Conservation (phyloP, 2,113 vertebrate species). For the Upupa epops region DNA sequence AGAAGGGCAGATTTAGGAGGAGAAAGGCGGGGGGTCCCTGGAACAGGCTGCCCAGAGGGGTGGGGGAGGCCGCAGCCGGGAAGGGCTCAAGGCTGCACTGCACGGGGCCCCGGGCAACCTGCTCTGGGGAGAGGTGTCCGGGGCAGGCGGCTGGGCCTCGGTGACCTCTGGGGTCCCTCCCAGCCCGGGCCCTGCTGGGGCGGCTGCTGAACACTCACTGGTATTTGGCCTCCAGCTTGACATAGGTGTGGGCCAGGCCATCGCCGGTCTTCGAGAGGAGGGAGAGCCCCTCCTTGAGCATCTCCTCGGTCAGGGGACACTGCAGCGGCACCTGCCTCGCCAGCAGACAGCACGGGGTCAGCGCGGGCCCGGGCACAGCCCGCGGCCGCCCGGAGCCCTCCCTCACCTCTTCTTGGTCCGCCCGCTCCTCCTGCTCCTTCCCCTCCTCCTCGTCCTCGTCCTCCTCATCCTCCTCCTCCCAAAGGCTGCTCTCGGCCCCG, state of each 20-base stretch:
- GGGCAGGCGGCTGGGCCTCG: too few species aligned
- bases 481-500: conserved; percentile 3
- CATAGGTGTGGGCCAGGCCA: conserved; percentile 86
- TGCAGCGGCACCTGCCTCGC: conserved; percentile 43
- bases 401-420: conserved; percentile 25
- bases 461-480: background rate
- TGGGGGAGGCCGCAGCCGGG: too few species aligned
- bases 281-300: conserved; percentile 81
- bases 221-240: conserved; percentile 81
- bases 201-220: conserved; percentile 74
- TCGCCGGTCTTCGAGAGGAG: conserved; percentile 83
- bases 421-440: background rate
- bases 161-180: too few species aligned
- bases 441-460: background rate
- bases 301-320: conserved; percentile 75
- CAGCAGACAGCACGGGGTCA: background rate
- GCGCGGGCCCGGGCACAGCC: background rate
- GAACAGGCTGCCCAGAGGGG: too few species aligned
- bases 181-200: too few species aligned
- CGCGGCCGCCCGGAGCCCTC: too few species aligned
- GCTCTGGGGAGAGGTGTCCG: too few species aligned
- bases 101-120: too few species aligned
- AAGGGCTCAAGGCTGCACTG: too few species aligned
- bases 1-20: too few species aligned
- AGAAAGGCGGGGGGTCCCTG: too few species aligned